Evolutionary conservation across 2,888 invertebrate genomes (phyloP).

Genomic region (Zygogramma bicolorata): DNA sequence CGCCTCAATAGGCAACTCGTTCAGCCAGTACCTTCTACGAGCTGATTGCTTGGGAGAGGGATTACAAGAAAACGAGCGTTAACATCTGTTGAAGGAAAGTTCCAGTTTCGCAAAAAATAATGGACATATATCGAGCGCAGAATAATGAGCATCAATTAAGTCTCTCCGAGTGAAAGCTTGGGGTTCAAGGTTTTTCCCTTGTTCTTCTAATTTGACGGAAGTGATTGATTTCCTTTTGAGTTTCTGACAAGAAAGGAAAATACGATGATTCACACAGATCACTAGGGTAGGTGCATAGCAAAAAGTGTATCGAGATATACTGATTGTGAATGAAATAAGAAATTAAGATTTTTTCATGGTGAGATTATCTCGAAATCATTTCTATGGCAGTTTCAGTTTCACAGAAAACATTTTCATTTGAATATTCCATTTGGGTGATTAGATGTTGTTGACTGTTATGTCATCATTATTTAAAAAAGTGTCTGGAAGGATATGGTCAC

Average conservation of each 20-base stretch:
- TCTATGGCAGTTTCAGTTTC: too few species aligned
- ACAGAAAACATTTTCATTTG: too few species aligned
- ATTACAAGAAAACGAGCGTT: constrained; percentile 25
- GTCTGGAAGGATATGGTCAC: too few species aligned
- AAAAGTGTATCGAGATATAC: too few species aligned
- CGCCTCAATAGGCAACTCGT: background rate
- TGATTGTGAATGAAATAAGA: too few species aligned
- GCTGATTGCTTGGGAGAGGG: background rate
- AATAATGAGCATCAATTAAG: constrained; percentile 49
- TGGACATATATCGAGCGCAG: constrained; percentile 45
- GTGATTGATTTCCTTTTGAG: constrained; percentile 45
- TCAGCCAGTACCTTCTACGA: background rate
- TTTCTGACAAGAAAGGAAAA: constrained; percentile 16
- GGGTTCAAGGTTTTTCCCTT: constrained; percentile 38
- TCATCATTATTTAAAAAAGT: too few species aligned
- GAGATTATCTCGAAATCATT: too few species aligned
- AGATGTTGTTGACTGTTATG: too few species aligned
- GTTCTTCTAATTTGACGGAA: constrained; percentile 44
- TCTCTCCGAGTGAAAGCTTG: constrained; percentile 35
- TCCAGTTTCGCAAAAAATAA: constrained; percentile 43
- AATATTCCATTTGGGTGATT: too few species aligned
- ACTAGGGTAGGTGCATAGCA: too few species aligned
- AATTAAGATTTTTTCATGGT: too few species aligned
- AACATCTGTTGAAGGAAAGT: constrained; percentile 37
- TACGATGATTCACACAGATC: background rate